A percentile compares a stretch with the other conserved stretches of the same genome.
These are phyloP conservation scores for Stercorarius parasiticus DNA, from an alignment of 2,113 vertebrate species.

Conservation along the genomic window DNA sequence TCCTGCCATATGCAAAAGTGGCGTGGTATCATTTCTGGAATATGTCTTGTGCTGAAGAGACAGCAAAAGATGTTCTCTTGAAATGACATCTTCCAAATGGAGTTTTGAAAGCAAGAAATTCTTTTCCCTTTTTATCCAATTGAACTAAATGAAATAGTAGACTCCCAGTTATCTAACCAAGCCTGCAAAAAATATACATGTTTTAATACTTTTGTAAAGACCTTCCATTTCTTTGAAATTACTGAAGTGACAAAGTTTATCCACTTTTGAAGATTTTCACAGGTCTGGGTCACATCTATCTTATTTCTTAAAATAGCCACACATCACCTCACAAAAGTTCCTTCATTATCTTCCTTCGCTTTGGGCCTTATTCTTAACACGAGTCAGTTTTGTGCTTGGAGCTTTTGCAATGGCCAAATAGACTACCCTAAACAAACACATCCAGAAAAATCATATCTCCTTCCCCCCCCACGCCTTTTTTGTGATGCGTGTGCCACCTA, in stretches of 20 bases:
- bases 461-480: accelerated
- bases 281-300: background rate
- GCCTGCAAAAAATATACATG: background rate
- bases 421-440: background rate
- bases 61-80: background rate
- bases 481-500: background rate
- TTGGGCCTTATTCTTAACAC: background rate
- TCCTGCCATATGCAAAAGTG: background rate
- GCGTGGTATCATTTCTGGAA: background rate
- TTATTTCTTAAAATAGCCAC: background rate
- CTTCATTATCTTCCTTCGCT: background rate
- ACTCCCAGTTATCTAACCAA: background rate
- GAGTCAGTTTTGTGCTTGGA: background rate
- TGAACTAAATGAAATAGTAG: background rate
- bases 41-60: background rate
- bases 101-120: background rate
- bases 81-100: background rate
- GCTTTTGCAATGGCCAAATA: background rate
- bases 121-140: background rate
- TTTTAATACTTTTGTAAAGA: background rate
- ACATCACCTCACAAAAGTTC: background rate
- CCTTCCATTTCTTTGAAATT: background rate
- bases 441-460: background rate
- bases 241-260: background rate
- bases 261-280: background rate